Evolutionary conservation across 2,113 vertebrate species (phyloP), one percentile per base, ranked within the genome.

Genomic region (Planiliza haematocheilus): DNA sequence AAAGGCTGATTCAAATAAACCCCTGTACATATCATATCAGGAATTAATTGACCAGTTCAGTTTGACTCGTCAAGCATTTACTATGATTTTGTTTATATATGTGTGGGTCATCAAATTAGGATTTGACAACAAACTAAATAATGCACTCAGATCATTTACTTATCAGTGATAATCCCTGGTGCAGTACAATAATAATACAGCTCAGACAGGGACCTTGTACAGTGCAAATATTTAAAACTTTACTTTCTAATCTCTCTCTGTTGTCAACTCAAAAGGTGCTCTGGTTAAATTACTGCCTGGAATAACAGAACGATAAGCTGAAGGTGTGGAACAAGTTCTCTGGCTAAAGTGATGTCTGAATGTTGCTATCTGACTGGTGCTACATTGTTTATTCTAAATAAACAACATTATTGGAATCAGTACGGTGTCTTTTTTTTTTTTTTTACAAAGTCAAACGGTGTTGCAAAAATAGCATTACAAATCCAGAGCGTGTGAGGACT

Each of bases 381-480:
- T 85, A 6, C 21, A 59, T 62, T 1, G 58, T 74, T 63, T 70
- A 70, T 81, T 80, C 56, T 70, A 51, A 88, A 91, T 92, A 91
- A 92, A 92, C 66, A 36, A 77, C 46, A 38, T 76, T 76, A 63
- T 64, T 62, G 34, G 49, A 59, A 51, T 41, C 9, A 0, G 2
- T 53, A n/a, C 12, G 30, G 24, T 45, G 46, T 52, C 12, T 21
- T 20, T 61, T 34, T 45, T 34, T 63, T 38, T 36, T 49, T 0
- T 59, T 2, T 38, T n/a, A 11, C 39, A 38, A 55, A 36, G 3
- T 58, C 9, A 34, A 9, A 43, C n/a, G n/a, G 24, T 30, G n/a
- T 11, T 20, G 7, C 1, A 20, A 18, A 24, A 20, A 52, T 1
- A 36, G 8, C 42, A 30, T 18, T 37, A 1, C 5, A 10, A 21